Evolutionary conservation across 2,888 invertebrate genomes (phyloP), one percentile per base, ranked within the genome.

Genomic region (Pandemis heparana): DNA sequence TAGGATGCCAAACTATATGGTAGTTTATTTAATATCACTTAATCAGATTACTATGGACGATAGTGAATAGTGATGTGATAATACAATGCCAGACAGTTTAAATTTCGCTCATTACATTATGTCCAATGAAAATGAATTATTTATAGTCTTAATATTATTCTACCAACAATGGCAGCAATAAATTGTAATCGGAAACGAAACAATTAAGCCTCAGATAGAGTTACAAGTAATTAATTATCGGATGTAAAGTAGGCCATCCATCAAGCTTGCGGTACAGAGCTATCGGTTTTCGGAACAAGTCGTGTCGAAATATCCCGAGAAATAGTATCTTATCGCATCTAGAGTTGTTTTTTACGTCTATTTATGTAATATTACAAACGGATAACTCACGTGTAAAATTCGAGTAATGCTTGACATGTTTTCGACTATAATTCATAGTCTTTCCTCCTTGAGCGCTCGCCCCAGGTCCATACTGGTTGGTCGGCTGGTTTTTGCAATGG

Each of bases 141-240:
- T 56, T 56, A 65, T 56, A 5, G 43, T 51, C 39, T 65, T 64
- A 48, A 63, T 70, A 70, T 61, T 65, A 70, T 32, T 23, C 62
- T 23, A 43, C 39, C 51, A 62, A 53, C 23, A 75, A 71, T 63
- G 64, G 53, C 39, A 46, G 70, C 67, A 60, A 84, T 90, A 89
- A 89, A 90, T 89, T 80, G 81, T 81, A 81, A 80, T 82, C 80
- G 78, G 79, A 82, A 84, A 87, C 85, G 84, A 87, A 87, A 89
- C 87, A 89, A 89, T 89, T 89, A 88, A 85, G 85, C 78, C 80
- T 75, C 75, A 72, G 82, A 81, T 87, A 82, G 86, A 86, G 84
- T 86, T 83, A 83, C 83, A 80, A 81, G 85, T 88, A 87, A 90
- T 89, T 90, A 74, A 74, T 74, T 89, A 90, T 91, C 84, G 83